Percentiles rank a stretch among this genome's conserved stretches.
These are phyloP conservation scores for Gambelia wislizenii DNA, from an alignment of 2,797 vertebrate genomes.

Conservation along the genomic window DNA sequence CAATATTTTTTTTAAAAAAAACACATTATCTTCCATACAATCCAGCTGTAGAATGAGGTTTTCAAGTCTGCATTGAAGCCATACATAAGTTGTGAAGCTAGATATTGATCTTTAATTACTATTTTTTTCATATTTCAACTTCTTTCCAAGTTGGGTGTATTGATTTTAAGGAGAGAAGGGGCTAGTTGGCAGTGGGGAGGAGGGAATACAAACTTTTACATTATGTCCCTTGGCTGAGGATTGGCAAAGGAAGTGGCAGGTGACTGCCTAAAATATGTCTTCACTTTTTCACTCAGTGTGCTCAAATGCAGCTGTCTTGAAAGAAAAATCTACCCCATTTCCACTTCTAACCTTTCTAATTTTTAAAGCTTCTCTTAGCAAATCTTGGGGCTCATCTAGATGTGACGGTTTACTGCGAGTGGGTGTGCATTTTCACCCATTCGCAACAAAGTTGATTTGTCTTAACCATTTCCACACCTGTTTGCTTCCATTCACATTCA, in stretches of 20 bases:
- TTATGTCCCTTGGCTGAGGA: background rate
- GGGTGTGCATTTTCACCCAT: too few relatives aligned
- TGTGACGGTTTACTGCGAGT: too few relatives aligned
- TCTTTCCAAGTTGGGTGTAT: background rate
- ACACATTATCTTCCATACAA: slow-evolving; percentile 1
- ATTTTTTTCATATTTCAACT: slow-evolving; percentile 15
- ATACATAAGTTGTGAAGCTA: background rate
- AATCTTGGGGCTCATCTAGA: too few relatives aligned
- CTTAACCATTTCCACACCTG: too few relatives aligned
- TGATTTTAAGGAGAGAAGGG: slow-evolving; percentile 9
- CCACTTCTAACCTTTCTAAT: background rate
- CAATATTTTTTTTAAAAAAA: background rate
- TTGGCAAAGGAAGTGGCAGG: background rate
- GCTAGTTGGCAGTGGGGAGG: background rate
- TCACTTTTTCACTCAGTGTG: background rate
- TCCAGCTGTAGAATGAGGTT: background rate
- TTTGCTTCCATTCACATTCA: too few relatives aligned
- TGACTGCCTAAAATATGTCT: background rate
- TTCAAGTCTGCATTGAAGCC: background rate
- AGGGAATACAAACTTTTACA: background rate
- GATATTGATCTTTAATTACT: slow-evolving; percentile 33
- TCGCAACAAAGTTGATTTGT: too few relatives aligned
- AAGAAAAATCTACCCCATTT: background rate
- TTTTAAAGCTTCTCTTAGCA: background rate
- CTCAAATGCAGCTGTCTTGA: background rate